These are phyloP conservation scores for Anas flavirostris DNA, from an alignment of 2,797 vertebrate genomes.

Conservation along the genomic window DNA sequence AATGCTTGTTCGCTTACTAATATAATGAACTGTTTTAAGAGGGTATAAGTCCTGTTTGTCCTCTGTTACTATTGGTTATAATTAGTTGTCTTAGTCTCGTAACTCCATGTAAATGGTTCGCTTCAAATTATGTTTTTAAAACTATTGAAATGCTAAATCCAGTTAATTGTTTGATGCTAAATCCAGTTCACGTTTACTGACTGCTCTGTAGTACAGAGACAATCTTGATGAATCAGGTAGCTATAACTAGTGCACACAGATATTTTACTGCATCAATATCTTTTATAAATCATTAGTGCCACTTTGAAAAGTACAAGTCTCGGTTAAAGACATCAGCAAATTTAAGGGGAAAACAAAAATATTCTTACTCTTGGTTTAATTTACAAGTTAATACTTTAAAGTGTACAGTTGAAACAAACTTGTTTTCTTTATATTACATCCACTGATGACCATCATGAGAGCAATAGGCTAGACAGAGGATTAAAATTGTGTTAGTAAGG, in stretches of 20 bases:
- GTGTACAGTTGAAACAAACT: neutral
- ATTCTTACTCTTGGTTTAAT: neutral
- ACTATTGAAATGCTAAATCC: constrained; percentile 12
- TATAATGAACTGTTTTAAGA: neutral
- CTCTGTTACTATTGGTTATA: constrained; percentile 1
- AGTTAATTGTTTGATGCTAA: constrained; percentile 12
- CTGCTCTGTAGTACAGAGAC: neutral
- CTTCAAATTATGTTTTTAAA: constrained; percentile 54
- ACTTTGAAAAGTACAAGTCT: neutral
- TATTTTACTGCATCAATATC: neutral
- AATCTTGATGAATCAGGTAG: neutral
- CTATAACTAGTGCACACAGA: neutral
- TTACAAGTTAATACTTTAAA: constrained; percentile 15
- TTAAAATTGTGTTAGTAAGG: constrained; percentile 44
- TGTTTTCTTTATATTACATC: constrained; percentile 6
- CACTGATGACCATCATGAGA: constrained; percentile 13
- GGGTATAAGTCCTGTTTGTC: neutral
- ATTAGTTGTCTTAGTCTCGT: constrained; percentile 20
- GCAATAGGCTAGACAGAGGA: constrained; percentile 30
- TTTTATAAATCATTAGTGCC: neutral
- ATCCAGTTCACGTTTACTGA: constrained; percentile 7
- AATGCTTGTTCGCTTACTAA: neutral
- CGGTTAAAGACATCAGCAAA: neutral
- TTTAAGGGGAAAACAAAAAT: neutral
- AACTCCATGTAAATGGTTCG: constrained; percentile 21